Evolutionary conservation across 2,888 invertebrate genomes (phyloP).

Genomic region (Copidosoma aretas): DNA sequence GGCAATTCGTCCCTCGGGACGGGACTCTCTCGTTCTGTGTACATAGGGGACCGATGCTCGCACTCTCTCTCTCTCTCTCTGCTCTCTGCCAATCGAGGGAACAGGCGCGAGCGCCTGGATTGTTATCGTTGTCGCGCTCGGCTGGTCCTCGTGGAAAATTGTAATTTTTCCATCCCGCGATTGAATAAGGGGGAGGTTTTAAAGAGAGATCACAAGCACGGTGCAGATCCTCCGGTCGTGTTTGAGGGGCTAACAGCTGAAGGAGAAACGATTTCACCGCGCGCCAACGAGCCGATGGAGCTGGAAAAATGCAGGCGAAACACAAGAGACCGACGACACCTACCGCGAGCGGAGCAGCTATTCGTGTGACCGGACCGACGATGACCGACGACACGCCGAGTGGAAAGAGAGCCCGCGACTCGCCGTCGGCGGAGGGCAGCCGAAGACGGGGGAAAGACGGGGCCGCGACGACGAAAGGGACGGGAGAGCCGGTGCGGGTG

Average conservation of each 20-base stretch:
- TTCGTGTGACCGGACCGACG: not conserved
- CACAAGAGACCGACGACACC: not conserved
- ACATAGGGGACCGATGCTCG: not conserved
- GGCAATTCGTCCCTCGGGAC: not conserved
- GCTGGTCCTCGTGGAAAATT: too few relatives aligned
- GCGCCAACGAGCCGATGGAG: slow-evolving; percentile 31
- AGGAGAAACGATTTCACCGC: slow-evolving; percentile 2
- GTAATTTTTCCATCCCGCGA: too few relatives aligned
- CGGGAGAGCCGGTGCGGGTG: not conserved
- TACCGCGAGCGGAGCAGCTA: not conserved
- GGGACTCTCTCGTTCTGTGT: not conserved
- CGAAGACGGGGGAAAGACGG: too few relatives aligned
- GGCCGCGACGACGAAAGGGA: too few relatives aligned
- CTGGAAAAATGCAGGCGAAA: slow-evolving; percentile 16
- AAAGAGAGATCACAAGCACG: too few relatives aligned
- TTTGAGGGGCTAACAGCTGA: too few relatives aligned
- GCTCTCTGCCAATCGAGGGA: too few relatives aligned
- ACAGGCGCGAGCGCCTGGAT: too few relatives aligned
- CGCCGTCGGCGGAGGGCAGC: not conserved
- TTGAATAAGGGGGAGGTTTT: too few relatives aligned
- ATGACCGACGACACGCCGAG: slow-evolving; percentile 30
- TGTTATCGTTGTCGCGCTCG: too few relatives aligned
- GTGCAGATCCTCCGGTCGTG: too few relatives aligned
- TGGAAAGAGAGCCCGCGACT: slow-evolving; percentile 11
- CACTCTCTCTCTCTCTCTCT: not conserved